Conservation (phyloP, 2,797 vertebrate genomes). For the Cyprinella venusta region DNA sequence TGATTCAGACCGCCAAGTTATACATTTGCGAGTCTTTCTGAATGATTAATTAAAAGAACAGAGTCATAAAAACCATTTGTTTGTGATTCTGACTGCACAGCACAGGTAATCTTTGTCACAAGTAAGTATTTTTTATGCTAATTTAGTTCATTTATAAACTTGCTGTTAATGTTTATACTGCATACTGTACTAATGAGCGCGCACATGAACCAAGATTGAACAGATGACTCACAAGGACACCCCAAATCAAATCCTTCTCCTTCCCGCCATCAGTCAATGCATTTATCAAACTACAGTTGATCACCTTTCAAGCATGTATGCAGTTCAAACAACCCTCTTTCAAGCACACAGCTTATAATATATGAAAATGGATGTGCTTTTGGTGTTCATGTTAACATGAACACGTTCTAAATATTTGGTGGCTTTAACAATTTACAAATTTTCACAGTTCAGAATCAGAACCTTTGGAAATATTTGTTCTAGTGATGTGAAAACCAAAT, state of each 20-base stretch:
- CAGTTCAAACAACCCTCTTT: constrained; percentile 9
- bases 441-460: neutral
- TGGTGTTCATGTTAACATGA: neutral
- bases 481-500: constrained; percentile 20
- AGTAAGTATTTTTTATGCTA: neutral
- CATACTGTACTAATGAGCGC: neutral
- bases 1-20: neutral
- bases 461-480: constrained; percentile 18
- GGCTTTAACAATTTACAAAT: neutral
- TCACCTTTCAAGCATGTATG: constrained; percentile 43
- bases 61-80: neutral
- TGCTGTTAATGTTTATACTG: neutral
- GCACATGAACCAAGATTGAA: constrained; percentile 10
- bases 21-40: neutral
- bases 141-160: neutral
- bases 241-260: constrained; percentile 53
- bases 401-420: neutral
- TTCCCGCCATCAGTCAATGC: constrained; percentile 31
- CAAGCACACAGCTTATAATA: neutral
- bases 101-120: neutral
- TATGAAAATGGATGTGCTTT: neutral
- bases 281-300: constrained; percentile 35
- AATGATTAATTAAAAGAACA: constrained; percentile 2
- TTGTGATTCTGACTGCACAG: neutral
- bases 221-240: constrained; percentile 39